Conservation (phyloP, 2,797 vertebrate genomes). For the Tragopan temminckii region DNA sequence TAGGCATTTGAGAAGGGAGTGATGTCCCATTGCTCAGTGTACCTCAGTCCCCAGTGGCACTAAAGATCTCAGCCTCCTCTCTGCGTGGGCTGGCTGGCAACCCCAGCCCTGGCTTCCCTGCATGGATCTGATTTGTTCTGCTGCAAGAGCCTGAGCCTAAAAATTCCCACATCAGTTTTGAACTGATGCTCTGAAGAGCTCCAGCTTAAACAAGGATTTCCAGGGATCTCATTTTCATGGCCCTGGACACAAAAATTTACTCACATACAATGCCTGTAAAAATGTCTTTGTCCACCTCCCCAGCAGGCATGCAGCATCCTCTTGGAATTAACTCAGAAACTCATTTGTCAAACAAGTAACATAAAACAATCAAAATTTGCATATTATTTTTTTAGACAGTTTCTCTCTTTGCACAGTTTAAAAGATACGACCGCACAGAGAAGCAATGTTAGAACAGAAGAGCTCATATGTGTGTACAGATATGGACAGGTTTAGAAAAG, state of each 20-base stretch:
- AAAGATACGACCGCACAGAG: neutral
- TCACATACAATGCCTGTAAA: accelerated
- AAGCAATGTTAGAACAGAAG: accelerated
- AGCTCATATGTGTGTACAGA: neutral
- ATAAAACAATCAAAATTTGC: neutral
- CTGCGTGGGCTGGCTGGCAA: neutral
- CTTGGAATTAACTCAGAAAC: neutral
- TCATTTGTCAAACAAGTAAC: neutral
- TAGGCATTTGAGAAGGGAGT: neutral
- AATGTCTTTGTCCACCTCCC: neutral
- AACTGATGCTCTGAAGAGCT: neutral
- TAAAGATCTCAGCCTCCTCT: neutral
- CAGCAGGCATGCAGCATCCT: neutral
- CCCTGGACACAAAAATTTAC: neutral
- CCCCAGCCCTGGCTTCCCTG: neutral
- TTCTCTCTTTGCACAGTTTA: neutral
- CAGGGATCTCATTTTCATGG: neutral
- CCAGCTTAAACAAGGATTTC: neutral
- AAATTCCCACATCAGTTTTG: neutral
- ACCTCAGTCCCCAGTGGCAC: neutral
- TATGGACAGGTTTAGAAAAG: neutral
- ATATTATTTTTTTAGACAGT: neutral
- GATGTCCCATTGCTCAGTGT: neutral
- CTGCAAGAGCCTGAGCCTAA: neutral
- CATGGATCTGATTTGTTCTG: neutral